phyloP scores from a whole-genome alignment of 2,113 vertebrate species.

The Hucho hucho region DNA sequence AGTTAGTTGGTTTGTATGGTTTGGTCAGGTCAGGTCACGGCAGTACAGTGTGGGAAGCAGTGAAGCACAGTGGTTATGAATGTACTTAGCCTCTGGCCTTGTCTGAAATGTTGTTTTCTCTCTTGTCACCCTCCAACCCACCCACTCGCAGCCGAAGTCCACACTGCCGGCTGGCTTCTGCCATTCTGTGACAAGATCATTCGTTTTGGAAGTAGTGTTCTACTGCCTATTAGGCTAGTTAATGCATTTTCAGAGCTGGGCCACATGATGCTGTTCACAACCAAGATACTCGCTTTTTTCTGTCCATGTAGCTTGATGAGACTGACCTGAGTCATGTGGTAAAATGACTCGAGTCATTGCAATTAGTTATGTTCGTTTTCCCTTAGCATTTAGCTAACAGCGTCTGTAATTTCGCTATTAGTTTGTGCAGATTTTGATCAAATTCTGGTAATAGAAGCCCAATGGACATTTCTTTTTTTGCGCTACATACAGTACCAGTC shows the following conservation, averaged over 20 bases:
- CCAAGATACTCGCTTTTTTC: not conserved
- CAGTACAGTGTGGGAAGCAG: not conserved
- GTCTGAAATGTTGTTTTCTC: conserved; percentile 6
- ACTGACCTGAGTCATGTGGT: no score
- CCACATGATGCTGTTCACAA: not conserved
- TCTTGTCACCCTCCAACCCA: not conserved
- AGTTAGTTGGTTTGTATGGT: not conserved
- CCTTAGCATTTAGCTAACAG: no score
- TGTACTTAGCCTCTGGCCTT: conserved; percentile 21
- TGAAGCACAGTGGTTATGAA: conserved; percentile 3
- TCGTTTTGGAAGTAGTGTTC: conserved; percentile 4
- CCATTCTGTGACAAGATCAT: not conserved
- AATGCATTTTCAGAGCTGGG: conserved; percentile 30
- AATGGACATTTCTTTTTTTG: no score
- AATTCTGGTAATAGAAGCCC: no score
- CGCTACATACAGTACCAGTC: no score
- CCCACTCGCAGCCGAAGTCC: no score
- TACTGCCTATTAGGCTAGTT: not conserved
- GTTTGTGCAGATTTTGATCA: no score
- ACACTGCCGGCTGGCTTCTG: not conserved
- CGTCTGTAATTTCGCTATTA: no score
- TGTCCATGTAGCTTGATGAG: no score
- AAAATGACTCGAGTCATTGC: no score
- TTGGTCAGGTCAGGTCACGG: conserved; percentile 9
- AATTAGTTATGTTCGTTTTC: no score